Percentiles rank a stretch among this genome's conserved stretches.
Evolutionary conservation across 2,113 vertebrate genomes (phyloP).

Genomic region (Prietella phreatophila): DNA sequence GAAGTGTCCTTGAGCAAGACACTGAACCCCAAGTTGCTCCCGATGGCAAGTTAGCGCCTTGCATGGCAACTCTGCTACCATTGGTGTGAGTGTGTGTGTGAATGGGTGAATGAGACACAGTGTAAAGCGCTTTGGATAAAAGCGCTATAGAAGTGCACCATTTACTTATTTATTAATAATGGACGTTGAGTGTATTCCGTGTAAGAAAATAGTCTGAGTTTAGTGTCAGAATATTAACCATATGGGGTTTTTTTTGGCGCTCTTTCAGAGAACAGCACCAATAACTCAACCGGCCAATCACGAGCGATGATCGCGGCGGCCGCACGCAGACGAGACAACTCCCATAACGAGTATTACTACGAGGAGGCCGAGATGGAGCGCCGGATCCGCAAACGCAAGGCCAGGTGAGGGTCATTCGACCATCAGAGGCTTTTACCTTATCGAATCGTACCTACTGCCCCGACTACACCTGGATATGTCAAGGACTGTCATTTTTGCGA

Average conservation of each 20-base stretch:
- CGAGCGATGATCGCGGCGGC: slow-evolving; percentile 91
- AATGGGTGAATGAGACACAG: too few species aligned
- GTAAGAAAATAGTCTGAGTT: not conserved
- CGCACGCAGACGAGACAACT: slow-evolving; percentile 87
- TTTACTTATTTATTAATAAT: not conserved
- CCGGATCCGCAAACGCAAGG: slow-evolving; percentile 86
- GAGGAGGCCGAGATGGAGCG: slow-evolving; percentile 95
- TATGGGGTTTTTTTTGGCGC: not conserved
- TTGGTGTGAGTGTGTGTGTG: too few species aligned
- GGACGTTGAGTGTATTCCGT: not conserved
- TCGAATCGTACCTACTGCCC: not conserved
- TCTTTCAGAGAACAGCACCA: slow-evolving; percentile 83
- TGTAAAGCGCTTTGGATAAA: too few species aligned
- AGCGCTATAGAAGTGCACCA: too few species aligned
- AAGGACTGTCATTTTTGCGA: too few species aligned
- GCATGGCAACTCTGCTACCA: too few species aligned
- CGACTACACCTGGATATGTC: too few species aligned
- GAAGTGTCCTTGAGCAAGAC: too few species aligned
- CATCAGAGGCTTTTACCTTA: not conserved
- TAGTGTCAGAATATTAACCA: not conserved
- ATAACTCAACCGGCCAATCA: slow-evolving; percentile 88
- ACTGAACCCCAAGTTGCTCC: too few species aligned
- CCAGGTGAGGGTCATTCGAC: slow-evolving; percentile 73
- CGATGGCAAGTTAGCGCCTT: too few species aligned
- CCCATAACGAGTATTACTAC: slow-evolving; percentile 94